A percentile compares a stretch with the other conserved stretches of the same genome.
Conservation (phyloP, 2,113 vertebrate species). For the Pitta sordida region DNA sequence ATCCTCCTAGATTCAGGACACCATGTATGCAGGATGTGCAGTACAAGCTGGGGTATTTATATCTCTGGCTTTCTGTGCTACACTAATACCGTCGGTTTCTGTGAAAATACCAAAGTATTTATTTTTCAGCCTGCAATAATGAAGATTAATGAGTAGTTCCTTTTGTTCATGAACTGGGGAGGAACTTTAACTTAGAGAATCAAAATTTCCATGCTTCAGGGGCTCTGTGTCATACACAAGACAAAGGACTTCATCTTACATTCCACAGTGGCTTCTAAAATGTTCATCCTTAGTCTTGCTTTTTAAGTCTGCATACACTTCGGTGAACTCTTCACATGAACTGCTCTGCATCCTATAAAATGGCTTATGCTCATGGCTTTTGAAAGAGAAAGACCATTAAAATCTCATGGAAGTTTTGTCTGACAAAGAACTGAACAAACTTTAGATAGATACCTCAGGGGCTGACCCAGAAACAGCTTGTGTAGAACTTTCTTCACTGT, state of each 20-base stretch:
- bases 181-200: not conserved
- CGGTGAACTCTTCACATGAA: not conserved
- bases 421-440: not conserved
- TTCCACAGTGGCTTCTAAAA: not conserved
- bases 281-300: not conserved
- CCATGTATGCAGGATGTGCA: not conserved
- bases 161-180: not conserved
- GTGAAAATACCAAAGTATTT: not conserved
- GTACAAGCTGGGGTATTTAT: not conserved
- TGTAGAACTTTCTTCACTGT: not conserved
- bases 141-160: not conserved
- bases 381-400: not conserved
- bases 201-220: not conserved
- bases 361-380: not conserved
- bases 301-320: not conserved
- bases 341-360: not conserved
- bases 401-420: not conserved
- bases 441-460: not conserved
- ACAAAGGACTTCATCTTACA: not conserved
- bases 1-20: not conserved
- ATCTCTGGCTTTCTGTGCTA: not conserved
- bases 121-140: not conserved
- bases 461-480: not conserved
- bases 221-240: not conserved
- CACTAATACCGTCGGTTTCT: not conserved